These are phyloP conservation scores for Hydropotes inermis DNA, from an alignment of 2,113 vertebrate species.

Conservation along the genomic window DNA sequence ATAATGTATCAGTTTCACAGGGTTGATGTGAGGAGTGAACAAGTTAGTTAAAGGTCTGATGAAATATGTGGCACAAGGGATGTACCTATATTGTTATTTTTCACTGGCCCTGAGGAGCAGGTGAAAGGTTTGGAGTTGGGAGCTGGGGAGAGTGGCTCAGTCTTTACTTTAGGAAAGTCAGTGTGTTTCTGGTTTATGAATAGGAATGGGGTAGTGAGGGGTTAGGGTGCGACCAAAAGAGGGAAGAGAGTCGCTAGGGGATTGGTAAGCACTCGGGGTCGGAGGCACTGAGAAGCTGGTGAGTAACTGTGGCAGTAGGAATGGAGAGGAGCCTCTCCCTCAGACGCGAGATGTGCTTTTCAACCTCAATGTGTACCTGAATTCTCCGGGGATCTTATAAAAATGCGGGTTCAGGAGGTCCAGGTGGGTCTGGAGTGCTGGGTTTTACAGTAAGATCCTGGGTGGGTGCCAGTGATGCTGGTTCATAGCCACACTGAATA, in stretches of 20 bases:
- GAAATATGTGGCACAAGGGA: neutral
- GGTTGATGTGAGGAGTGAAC: neutral
- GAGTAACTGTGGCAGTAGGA: neutral
- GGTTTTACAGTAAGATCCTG: neutral
- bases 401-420: neutral
- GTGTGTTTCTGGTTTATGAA: neutral
- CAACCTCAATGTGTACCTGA: neutral
- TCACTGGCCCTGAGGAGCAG: neutral
- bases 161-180: neutral
- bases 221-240: neutral
- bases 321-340: neutral
- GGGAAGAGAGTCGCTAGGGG: neutral
- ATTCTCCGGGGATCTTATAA: neutral
- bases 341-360: neutral
- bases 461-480: neutral
- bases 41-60: neutral
- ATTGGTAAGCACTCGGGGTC: neutral
- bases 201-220: neutral
- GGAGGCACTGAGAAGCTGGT: neutral
- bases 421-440: neutral
- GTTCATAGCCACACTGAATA: neutral
- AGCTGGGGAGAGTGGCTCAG: neutral
- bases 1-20: neutral
- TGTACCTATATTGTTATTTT: neutral
- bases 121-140: neutral